Conservation (phyloP, 2,888 invertebrate species). For the Tanytarsus gracilentus region DNA sequence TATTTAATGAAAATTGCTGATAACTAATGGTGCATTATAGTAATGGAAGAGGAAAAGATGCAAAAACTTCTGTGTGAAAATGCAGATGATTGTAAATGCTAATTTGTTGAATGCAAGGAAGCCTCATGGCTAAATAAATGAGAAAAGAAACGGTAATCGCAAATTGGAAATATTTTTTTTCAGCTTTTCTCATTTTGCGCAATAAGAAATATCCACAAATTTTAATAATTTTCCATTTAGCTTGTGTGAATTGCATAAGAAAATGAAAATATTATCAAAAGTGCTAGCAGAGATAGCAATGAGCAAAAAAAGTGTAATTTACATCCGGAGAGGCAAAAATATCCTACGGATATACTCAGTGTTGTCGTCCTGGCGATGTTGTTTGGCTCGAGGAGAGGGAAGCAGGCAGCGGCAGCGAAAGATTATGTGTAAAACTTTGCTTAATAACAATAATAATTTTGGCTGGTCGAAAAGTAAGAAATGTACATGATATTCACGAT, state of each 20-base stretch:
- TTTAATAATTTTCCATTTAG: slow-evolving; percentile 10
- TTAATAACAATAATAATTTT: slow-evolving; percentile 17
- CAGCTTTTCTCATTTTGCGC: not conserved
- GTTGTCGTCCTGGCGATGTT: not conserved
- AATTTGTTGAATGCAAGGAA: slow-evolving; percentile 18
- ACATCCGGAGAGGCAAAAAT: not conserved
- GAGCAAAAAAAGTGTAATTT: not conserved
- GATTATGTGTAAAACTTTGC: slow-evolving; percentile 14
- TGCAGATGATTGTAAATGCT: slow-evolving; percentile 24
- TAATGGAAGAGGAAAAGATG: slow-evolving; percentile 6
- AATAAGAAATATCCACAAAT: slow-evolving; percentile 12
- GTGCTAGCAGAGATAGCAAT: too few relatives aligned
- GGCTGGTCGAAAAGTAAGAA: slow-evolving; percentile 10
- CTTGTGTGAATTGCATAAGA: not conserved
- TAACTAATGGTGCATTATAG: slow-evolving; percentile 19
- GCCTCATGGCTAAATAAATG: not conserved
- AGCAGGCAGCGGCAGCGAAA: not conserved
- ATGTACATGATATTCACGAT: not conserved
- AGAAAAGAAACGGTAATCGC: slow-evolving; percentile 10
- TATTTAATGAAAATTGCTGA: slow-evolving; percentile 25
- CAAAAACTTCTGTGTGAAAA: not conserved
- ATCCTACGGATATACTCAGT: not conserved
- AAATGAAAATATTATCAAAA: too few relatives aligned
- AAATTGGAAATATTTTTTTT: slow-evolving; percentile 2
- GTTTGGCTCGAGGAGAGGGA: not conserved